Evolutionary conservation across 2,797 vertebrate genomes (phyloP).

Genomic region (Eulemur albifrons): DNA sequence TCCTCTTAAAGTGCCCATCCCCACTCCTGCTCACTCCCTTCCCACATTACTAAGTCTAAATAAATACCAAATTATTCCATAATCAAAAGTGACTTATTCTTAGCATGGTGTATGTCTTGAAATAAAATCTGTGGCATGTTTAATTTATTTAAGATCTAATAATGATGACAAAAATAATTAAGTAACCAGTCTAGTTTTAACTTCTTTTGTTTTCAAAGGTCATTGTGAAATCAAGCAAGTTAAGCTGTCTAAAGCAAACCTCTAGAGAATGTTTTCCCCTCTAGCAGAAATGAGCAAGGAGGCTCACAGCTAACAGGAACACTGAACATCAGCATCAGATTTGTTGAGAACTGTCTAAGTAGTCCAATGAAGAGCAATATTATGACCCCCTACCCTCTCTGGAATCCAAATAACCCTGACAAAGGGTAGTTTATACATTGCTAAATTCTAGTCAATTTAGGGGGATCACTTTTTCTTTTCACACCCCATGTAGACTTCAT

Average conservation of each 20-base stretch:
- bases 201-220: constrained; percentile 78
- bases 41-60: constrained; percentile 48
- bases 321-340: neutral
- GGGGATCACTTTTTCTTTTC: neutral
- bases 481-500: neutral
- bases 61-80: constrained; percentile 59
- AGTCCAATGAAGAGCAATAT: constrained; percentile 5
- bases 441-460: neutral
- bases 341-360: constrained; percentile 6
- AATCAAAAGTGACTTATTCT: constrained; percentile 71
- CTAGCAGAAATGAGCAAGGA: constrained; percentile 31
- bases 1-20: neutral
- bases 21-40: neutral
- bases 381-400: neutral
- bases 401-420: constrained; percentile 27
- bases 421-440: constrained; percentile 19
- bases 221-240: constrained; percentile 74
- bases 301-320: neutral
- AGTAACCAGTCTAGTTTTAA: constrained; percentile 70
- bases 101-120: constrained; percentile 53
- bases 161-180: constrained; percentile 74
- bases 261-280: constrained; percentile 22
- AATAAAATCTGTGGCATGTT: constrained; percentile 71
- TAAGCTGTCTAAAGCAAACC: constrained; percentile 58
- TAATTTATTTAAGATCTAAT: constrained; percentile 74